Evolutionary conservation across 2,888 invertebrate species (phyloP).

Genomic region (Plemyria rubiginata): DNA sequence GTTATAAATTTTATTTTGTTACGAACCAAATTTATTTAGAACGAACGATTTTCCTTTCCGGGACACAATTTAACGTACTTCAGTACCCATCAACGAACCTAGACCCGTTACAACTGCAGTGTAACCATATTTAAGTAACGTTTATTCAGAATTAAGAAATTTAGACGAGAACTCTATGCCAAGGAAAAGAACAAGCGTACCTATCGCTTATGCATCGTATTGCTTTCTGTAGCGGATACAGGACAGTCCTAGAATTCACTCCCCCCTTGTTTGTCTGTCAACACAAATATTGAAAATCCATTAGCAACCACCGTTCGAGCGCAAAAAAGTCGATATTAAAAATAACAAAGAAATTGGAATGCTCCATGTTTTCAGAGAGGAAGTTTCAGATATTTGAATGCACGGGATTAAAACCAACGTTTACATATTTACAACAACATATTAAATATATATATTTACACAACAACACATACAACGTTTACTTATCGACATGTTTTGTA

Average conservation of each 20-base stretch:
- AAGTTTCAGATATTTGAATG: conserved; percentile 61
- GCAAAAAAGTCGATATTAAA: conserved; percentile 77
- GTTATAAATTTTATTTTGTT: not conserved
- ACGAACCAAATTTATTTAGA: too few relatives aligned
- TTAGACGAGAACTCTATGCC: too few relatives aligned
- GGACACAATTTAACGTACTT: too few relatives aligned
- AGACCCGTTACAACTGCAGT: not conserved
- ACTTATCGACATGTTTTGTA: not conserved
- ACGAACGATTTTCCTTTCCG: too few relatives aligned
- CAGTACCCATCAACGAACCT: too few relatives aligned
- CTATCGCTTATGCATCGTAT: not conserved
- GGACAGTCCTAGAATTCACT: conserved; percentile 62
- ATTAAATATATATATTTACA: too few relatives aligned
- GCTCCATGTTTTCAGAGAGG: conserved; percentile 62
- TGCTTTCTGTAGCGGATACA: conserved; percentile 14
- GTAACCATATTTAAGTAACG: too few relatives aligned
- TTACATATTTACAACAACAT: too few relatives aligned
- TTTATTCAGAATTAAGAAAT: too few relatives aligned
- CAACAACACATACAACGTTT: too few relatives aligned
- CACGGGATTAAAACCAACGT: conserved; percentile 45
- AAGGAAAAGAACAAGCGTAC: not conserved
- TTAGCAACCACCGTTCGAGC: conserved; percentile 73
- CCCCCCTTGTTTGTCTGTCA: conserved; percentile 77
- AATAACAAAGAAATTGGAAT: conserved; percentile 73
- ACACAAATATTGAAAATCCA: conserved; percentile 83